A percentile compares a stretch with the other conserved stretches of the same genome.
Evolutionary conservation across 2,113 vertebrate species (phyloP).

Genomic region (Ovis canadensis): DNA sequence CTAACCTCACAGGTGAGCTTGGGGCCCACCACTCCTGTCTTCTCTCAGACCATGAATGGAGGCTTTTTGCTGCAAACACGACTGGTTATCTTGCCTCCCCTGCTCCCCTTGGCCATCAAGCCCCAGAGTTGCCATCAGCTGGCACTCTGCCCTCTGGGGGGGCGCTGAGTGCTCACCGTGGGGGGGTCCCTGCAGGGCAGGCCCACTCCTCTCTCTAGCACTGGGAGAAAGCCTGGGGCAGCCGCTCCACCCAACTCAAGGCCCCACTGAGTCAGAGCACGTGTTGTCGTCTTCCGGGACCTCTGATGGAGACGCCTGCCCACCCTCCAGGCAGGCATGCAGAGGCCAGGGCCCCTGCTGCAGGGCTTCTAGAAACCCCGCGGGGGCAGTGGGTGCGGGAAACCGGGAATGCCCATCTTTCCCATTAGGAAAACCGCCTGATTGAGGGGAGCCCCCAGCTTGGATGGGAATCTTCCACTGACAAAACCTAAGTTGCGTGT

Average conservation of each 20-base stretch:
- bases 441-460: neutral
- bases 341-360: neutral
- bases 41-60: neutral
- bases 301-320: neutral
- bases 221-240: neutral
- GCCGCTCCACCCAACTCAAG: neutral
- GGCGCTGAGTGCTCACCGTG: rapidly evolving
- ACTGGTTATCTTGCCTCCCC: neutral
- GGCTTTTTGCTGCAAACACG: neutral
- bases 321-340: rapidly evolving
- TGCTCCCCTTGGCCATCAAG: neutral
- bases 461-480: neutral
- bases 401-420: neutral
- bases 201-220: rapidly evolving
- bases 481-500: neutral
- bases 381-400: neutral
- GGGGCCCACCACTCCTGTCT: neutral
- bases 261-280: neutral
- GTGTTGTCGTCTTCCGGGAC: rapidly evolving
- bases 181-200: rapidly evolving
- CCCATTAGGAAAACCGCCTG: rapidly evolving
- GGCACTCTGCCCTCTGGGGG: neutral
- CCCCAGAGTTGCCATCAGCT: rapidly evolving
- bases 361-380: neutral
- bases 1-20: neutral